Evolutionary conservation across 2,113 vertebrate species (phyloP), one percentile per base, ranked within the genome.

Genomic region (Archocentrus centrarchus): DNA sequence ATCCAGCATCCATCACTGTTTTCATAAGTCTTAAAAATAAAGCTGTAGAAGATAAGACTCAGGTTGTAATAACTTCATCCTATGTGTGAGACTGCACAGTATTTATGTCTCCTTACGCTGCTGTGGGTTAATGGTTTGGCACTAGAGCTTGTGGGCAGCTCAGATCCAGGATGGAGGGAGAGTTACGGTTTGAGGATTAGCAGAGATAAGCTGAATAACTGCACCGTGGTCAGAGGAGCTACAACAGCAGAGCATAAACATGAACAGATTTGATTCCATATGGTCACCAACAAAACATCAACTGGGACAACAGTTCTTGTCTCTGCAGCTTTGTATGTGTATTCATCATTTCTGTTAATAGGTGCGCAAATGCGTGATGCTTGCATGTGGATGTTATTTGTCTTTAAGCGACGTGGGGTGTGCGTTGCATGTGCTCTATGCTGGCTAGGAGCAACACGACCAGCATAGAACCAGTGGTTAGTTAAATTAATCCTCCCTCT

Each of bases 171-270:
- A 62, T 73, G 83, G 75, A 81, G 61, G 77, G 75, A 83, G 91
- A 88, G 83, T 75, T 90, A 35, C 75, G 30, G 81, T 66, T 35
- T 83, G 78, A 79, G 89, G 90, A 92, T 94, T 93, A 94, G 15
- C 50, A 57, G 79, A 86, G 89, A 90, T 90, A 89, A 86, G 39
- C 77, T 86, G 63, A 91, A 81, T 73, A 92, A 84, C 81, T 84
- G 80, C 77, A 2, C 39, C 24, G 4, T 78, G 83, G 73, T 86
- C 81, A 10, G 41, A 80, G 82, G 53, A 83, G 47, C 87, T 37
- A 11, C 84, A 64, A 39, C 84, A 32, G 55, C 75, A 59, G 4
- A 77, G 57, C 70, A 53, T 66, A 66, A 77, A 85, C 63, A 50
- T 59, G 58, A 79, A 64, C 62, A 84, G 58, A 84, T 84, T 58